phyloP scores from a whole-genome alignment of 2,888 invertebrate genomes.

The Craniophora ligustri region DNA sequence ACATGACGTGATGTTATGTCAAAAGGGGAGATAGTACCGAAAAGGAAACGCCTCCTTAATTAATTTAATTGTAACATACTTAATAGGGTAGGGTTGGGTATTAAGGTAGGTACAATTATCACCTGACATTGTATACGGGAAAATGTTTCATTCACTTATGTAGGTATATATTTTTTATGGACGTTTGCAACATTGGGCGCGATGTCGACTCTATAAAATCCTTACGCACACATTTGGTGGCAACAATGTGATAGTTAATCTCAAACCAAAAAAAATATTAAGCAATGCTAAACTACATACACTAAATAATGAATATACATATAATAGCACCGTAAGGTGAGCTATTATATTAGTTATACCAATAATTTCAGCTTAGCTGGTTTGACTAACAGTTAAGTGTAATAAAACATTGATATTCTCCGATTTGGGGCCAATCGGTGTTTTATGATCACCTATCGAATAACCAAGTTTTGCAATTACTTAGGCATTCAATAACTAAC shows the following conservation, averaged over 20 bases:
- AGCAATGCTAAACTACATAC: conserved; percentile 4
- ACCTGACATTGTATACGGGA: neutral
- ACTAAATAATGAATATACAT: too few species aligned
- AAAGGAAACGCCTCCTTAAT: conserved; percentile 39
- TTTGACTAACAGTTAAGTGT: conserved; percentile 56
- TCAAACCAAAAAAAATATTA: too few species aligned
- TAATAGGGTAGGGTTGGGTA: conserved; percentile 13
- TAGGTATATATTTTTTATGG: too few species aligned
- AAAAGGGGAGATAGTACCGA: conserved; percentile 22
- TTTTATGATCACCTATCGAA: conserved; percentile 54
- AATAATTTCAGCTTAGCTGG: conserved; percentile 7
- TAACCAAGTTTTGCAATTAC: conserved; percentile 47
- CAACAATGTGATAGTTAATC: too few species aligned
- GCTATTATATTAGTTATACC: conserved; percentile 10
- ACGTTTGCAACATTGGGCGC: too few species aligned
- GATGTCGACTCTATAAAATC: too few species aligned
- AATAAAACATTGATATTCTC: conserved; percentile 62
- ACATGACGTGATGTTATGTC: conserved; percentile 27
- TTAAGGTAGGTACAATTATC: conserved; percentile 2
- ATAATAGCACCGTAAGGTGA: conserved; percentile 20
- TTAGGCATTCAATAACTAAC: conserved; percentile 34
- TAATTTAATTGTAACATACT: conserved; percentile 47
- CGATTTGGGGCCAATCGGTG: conserved; percentile 46
- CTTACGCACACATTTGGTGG: too few species aligned
- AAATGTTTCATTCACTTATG: neutral